These are phyloP conservation scores for Argyra leucocephala DNA, from an alignment of 2,888 invertebrate species.

Conservation along the genomic window DNA sequence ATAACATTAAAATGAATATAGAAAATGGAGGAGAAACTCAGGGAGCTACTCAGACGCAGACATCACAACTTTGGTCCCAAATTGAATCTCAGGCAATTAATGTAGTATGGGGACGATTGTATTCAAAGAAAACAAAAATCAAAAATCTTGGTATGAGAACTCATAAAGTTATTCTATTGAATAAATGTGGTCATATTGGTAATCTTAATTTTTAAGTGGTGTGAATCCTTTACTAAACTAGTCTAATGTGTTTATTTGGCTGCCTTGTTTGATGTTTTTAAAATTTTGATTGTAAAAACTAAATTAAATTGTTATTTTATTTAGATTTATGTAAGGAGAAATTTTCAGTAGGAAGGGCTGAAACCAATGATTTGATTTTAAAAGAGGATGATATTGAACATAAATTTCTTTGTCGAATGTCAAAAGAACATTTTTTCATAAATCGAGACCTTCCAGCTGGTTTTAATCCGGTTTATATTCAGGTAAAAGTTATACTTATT, in stretches of 20 bases:
- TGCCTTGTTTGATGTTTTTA: background rate
- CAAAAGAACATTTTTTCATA: conserved; percentile 48
- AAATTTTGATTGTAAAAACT: background rate
- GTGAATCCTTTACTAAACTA: too few relatives aligned
- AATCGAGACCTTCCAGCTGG: conserved; percentile 38
- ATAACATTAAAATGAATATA: background rate
- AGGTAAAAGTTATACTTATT: conserved; percentile 29
- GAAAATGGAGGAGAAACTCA: background rate
- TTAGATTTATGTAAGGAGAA: conserved; percentile 42
- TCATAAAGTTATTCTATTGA: conserved; percentile 32
- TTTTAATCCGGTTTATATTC: conserved; percentile 39
- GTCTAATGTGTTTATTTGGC: background rate
- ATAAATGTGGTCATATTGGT: conserved; percentile 37
- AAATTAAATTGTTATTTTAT: background rate
- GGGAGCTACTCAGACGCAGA: conserved; percentile 10
- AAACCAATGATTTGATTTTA: conserved; percentile 42
- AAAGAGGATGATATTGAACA: conserved; percentile 35
- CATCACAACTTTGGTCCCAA: conserved; percentile 37
- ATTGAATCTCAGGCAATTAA: conserved; percentile 42
- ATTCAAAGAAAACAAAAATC: conserved; percentile 39
- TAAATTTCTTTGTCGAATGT: conserved; percentile 41
- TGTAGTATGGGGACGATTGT: conserved; percentile 41
- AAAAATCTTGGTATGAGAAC: conserved; percentile 40
- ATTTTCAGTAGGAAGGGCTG: conserved; percentile 44
- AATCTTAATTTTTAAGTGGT: conserved; percentile 28